phyloP scores from a whole-genome alignment of 2,113 vertebrate genomes.

The Callithrix jacchus region DNA sequence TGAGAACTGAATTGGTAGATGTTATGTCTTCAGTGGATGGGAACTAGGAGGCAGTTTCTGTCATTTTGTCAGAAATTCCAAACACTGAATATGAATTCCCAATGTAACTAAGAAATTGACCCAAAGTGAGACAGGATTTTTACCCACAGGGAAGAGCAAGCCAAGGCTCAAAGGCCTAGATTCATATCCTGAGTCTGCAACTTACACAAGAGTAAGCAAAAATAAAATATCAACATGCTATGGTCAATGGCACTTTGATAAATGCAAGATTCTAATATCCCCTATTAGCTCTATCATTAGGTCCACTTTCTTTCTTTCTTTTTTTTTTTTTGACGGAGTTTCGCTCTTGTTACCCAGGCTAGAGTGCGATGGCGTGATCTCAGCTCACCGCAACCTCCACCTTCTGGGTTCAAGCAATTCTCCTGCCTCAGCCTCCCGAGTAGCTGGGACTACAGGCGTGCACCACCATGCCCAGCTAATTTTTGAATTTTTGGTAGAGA shows the following conservation, averaged over 20 bases:
- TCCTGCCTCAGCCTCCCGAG: too few relatives aligned
- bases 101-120: background rate
- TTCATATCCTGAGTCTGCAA: background rate
- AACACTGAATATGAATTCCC: background rate
- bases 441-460: too few relatives aligned
- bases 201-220: background rate
- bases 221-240: background rate
- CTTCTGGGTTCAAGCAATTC: too few relatives aligned
- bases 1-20: background rate
- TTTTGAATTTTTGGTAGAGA: too few relatives aligned
- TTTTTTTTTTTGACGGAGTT: too few relatives aligned
- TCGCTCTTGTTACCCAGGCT: too few relatives aligned
- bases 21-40: background rate
- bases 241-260: background rate
- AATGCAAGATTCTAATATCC: background rate
- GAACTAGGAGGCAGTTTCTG: background rate
- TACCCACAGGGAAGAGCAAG: background rate
- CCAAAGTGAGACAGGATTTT: background rate
- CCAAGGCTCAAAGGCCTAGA: background rate
- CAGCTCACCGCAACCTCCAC: too few relatives aligned
- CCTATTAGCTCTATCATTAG: fast-evolving
- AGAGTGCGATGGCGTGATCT: too few relatives aligned
- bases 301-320: background rate
- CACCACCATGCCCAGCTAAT: too few relatives aligned
- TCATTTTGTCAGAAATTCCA: background rate